phyloP scores from a whole-genome alignment of 2,888 invertebrate genomes.

The Philopedon plagiatum region DNA sequence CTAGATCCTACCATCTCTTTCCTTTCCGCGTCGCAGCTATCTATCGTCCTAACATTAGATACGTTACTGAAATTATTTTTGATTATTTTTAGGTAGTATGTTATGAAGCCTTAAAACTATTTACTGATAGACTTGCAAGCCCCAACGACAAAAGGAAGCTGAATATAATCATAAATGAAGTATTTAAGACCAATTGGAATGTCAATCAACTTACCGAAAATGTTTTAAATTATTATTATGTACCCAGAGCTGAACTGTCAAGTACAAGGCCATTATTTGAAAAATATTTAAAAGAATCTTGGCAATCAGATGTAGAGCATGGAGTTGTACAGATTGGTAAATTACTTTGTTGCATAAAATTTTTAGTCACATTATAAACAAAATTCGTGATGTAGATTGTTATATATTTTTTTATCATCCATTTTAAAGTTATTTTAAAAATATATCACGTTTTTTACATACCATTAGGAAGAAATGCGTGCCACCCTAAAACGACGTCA shows the following conservation, averaged over 20 bases:
- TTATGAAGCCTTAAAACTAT: constrained; percentile 83
- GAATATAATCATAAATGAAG: constrained; percentile 74
- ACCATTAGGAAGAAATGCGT: no score
- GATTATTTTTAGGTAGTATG: constrained; percentile 74
- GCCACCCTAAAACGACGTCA: no score
- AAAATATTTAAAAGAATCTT: constrained; percentile 72
- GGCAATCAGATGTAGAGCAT: constrained; percentile 75
- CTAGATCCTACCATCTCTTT: no score
- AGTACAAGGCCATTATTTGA: constrained; percentile 21
- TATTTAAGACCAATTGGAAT: constrained; percentile 66
- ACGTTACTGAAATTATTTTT: neutral
- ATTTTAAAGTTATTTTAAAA: no score
- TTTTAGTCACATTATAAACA: neutral
- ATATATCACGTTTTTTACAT: no score
- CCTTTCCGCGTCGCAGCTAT: no score
- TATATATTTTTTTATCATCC: no score
- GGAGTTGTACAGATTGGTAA: constrained; percentile 77
- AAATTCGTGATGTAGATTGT: no score
- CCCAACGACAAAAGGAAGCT: constrained; percentile 78
- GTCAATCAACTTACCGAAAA: constrained; percentile 23
- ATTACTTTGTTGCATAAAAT: neutral
- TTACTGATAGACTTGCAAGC: constrained; percentile 81
- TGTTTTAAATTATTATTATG: constrained; percentile 19
- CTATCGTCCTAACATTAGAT: no score
- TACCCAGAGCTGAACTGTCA: constrained; percentile 1